A percentile compares a stretch with the other conserved stretches of the same genome.
phyloP scores from a whole-genome alignment of 1,140 invertebrate genomes.

The Daktulosphaira vitifoliae region DNA sequence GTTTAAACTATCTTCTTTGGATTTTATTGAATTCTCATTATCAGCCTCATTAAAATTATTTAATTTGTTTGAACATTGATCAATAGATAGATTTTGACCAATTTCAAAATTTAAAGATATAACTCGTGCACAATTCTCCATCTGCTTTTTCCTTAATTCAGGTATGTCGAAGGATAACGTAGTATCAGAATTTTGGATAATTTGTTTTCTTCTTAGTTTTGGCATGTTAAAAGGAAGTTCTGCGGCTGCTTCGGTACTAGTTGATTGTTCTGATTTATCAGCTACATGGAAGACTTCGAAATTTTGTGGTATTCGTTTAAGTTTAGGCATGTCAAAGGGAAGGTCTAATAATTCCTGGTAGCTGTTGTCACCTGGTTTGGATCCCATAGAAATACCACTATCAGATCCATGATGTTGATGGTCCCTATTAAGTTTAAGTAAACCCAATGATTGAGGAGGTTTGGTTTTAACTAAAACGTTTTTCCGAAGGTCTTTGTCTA shows the following conservation, averaged over 20 bases:
- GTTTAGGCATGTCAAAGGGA: slow-evolving; percentile 84
- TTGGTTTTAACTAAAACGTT: slow-evolving; percentile 44
- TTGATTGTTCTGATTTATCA: background rate
- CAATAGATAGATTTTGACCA: background rate
- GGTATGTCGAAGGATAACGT: slow-evolving; percentile 83
- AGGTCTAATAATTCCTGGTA: slow-evolving; percentile 56
- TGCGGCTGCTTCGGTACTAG: background rate
- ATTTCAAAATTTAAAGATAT: slow-evolving; percentile 17
- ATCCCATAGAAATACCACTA: slow-evolving; percentile 72
- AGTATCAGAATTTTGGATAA: slow-evolving; percentile 51
- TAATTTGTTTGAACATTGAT: too few relatives aligned
- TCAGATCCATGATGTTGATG: slow-evolving; percentile 63
- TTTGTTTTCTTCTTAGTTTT: slow-evolving; percentile 22
- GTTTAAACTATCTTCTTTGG: too few relatives aligned
- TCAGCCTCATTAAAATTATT: too few relatives aligned
- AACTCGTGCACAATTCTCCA: background rate
- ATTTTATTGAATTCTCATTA: too few relatives aligned
- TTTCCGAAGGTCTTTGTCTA: slow-evolving; percentile 12
- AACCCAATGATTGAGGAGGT: slow-evolving; percentile 41
- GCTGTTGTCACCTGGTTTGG: slow-evolving; percentile 12
- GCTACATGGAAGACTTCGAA: slow-evolving; percentile 15
- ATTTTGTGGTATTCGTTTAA: slow-evolving; percentile 51
- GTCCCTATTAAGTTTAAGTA: slow-evolving; percentile 39
- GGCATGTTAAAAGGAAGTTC: slow-evolving; percentile 20
- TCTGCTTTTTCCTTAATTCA: slow-evolving; percentile 59